Conservation (phyloP, 35 echinoderm and acorn worm genomes). For the Heliocidaris tuberculata region DNA sequence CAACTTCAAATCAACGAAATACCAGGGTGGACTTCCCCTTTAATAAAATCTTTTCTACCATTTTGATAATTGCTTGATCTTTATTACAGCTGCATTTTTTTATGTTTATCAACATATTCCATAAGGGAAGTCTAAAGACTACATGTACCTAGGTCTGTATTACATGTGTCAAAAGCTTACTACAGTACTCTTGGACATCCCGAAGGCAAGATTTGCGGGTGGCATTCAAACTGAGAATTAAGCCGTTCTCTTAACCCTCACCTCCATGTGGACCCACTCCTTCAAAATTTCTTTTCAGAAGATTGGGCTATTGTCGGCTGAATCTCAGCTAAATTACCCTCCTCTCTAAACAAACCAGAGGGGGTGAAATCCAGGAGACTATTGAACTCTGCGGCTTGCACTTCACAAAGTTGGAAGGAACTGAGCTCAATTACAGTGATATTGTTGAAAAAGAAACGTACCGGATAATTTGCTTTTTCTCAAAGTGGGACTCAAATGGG, state of each 20-base stretch:
- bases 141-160: too few species aligned
- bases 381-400: neutral
- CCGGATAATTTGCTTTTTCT: neutral
- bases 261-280: neutral
- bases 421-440: neutral
- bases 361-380: slow-evolving; percentile 6
- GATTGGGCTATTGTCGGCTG: neutral
- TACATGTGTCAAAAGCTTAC: too few species aligned
- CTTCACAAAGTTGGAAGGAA: neutral
- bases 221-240: neutral
- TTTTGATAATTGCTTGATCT: too few species aligned
- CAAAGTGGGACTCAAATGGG: neutral
- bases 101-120: too few species aligned
- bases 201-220: neutral
- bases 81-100: too few species aligned
- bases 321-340: slow-evolving; percentile 11
- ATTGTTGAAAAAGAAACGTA: neutral
- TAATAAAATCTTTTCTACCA: too few species aligned
- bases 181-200: neutral
- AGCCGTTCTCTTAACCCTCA: slow-evolving; percentile 5
- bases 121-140: too few species aligned
- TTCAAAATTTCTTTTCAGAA: neutral
- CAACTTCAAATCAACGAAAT: too few species aligned
- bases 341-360: slow-evolving; percentile 9
- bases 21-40: too few species aligned